Base-by-base conservation (phyloP, 2,113 vertebrate species). In the Lepus europaeus region DNA sequence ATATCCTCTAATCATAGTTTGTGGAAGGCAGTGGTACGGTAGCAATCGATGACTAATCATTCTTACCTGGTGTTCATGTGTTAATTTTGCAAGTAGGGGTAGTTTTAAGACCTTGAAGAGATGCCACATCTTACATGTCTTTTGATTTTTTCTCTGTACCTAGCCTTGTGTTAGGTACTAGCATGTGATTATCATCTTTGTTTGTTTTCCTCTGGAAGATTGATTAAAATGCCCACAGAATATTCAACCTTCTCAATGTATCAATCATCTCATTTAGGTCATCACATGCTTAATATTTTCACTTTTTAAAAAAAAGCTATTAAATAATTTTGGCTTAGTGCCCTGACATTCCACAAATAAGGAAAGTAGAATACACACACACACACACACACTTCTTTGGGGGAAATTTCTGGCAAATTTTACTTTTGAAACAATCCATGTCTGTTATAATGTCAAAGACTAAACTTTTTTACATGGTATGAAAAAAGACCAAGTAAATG, bases 401-500 rank as follows among this genome's bases (percentile, higher is more conserved):
- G 31, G 17, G 13, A 1, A 87, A 84, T 76, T 94, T 59, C 16
- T 73, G 72, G 69, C 29, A 93, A 90, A 89, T 56, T 68, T 68
- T 83, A 4, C 36, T 63, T 80, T 82, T 83, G 51, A 96, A 90
- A 95, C n/a, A 83, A 12, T 56, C 29, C 83, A 82, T 89, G n/a
- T 87, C 27, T 95, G 7, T 56, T 87, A 77, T 22, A 51, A 87
- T 31, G 27, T 86, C 25, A 92, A 73, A 94, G 25, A 81, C 31
- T 6, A 81, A 95, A 66, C 9, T 39, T 59, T 66, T 96, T 94
- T 84, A 14, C 29, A 59, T 69, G 0, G 3, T 77, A 27, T 89
- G 51, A 70, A 84, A 93, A 72, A 93, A 84, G n/a, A 84, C 2
- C 3, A 66, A 66, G 23, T 79, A 89, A 94, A 87, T 10, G 1